Base-by-base conservation (phyloP, 2,113 vertebrate genomes). In the Plotosus lineatus region DNA sequence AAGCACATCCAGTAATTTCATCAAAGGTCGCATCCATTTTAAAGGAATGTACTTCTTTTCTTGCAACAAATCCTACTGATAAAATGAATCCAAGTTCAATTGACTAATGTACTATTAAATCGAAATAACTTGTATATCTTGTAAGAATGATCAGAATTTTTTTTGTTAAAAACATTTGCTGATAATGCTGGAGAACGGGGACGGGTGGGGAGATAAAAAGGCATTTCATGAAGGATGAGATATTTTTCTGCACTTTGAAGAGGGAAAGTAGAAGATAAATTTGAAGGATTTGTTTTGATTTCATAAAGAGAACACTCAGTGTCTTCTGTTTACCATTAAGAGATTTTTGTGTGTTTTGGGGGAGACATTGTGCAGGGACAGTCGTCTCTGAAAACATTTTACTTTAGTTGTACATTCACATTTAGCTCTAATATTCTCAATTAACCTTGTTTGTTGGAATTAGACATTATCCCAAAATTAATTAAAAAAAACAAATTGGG, bases 231-330 rank as follows among this genome's bases (percentile, higher is more conserved):
- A 28, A 28, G 21, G n/a, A 55, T 21, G 65, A 74, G 46, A 12
- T 1, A n/a, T 14, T 80, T 72, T 42, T 78, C 9, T 80, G 21
- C 12, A 48, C 40, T 36, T 7, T 60, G 28, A 23, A n/a, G 48
- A 51, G 42, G n/a, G 21, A 23, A 42, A 14, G 33, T 40, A 40
- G 19, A 26, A 60, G 66, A 68, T 69, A 26, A 68, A 42, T 55
- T 10, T 31, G 23, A 53, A n/a, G 50, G 17, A 76, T 60, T 78
- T 15, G 14, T 78, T 66, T 78, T 23, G 46, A 65, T 78, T 50
- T 78, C 68, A 79, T 69, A 55, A 56, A 69, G 28, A 79, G 31
- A 36, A 69, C 8, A 21, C 42, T 69, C 8, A 40, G 2, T 68
- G 23, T 26, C 9, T 55, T 78, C 69, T 14, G 12, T 48, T 66